Conservation (phyloP, 2,888 invertebrate species). For the Graphium colonna region DNA sequence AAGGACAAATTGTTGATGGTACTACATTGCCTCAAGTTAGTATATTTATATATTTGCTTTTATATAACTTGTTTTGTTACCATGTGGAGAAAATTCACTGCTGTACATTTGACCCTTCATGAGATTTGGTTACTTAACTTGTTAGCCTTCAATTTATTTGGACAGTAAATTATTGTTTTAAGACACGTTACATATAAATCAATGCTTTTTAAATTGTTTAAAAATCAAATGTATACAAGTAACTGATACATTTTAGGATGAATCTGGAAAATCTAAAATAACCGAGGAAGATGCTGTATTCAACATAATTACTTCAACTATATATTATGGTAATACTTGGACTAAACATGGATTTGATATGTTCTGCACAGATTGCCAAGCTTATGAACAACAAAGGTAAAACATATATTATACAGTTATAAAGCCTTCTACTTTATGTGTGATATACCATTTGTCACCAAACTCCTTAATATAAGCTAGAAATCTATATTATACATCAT, state of each 20-base stretch:
- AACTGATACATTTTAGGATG: constrained; percentile 54
- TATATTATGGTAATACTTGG: constrained; percentile 83
- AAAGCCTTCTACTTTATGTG: too few relatives aligned
- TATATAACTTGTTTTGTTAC: constrained; percentile 56
- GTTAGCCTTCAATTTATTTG: constrained; percentile 25
- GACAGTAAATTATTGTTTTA: neutral
- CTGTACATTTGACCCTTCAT: constrained; percentile 18
- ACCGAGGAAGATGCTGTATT: constrained; percentile 85
- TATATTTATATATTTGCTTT: constrained; percentile 44
- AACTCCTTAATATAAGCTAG: too few relatives aligned
- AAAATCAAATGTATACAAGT: constrained; percentile 11
- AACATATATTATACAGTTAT: constrained; percentile 21
- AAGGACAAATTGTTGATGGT: constrained; percentile 86
- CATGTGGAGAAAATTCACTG: constrained; percentile 20
- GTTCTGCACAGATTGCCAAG: constrained; percentile 82
- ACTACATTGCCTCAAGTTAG: constrained; percentile 78
- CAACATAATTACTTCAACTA: constrained; percentile 87
- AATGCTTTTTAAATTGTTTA: constrained; percentile 1
- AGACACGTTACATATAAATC: neutral
- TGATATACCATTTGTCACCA: too few relatives aligned
- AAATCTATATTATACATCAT: too few relatives aligned
- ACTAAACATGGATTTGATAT: constrained; percentile 83
- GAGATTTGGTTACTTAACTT: constrained; percentile 19
- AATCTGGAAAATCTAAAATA: constrained; percentile 59
- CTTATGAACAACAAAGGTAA: constrained; percentile 75